Percentiles rank a stretch among this genome's conserved stretches.
Evolutionary conservation across 1,140 invertebrate genomes (phyloP).

Genomic region (Solenopsis invicta): DNA sequence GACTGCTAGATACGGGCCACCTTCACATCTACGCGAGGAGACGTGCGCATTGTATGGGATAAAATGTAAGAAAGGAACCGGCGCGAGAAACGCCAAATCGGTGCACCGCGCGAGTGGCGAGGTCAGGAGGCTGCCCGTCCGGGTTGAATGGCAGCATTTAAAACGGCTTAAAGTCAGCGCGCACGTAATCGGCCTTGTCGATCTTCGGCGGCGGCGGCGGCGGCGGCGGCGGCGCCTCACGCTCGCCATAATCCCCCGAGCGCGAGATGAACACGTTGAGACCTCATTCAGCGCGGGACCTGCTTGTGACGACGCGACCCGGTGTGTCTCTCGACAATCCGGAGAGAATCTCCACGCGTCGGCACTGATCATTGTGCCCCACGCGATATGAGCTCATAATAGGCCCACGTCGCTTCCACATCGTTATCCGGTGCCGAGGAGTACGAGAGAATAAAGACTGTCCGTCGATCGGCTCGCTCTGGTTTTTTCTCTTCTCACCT

Average conservation of each 20-base stretch:
- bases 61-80: conserved; percentile 35
- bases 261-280: conserved; percentile 26
- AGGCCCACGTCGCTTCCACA: conserved; percentile 72
- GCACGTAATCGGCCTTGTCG: conserved; percentile 77
- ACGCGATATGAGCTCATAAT: conserved; percentile 71
- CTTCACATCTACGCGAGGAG: neutral
- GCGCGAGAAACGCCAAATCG: conserved; percentile 64
- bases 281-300: conserved; percentile 56
- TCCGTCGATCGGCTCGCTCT: conserved; percentile 47
- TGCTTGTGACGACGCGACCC: conserved; percentile 3
- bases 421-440: conserved; percentile 68
- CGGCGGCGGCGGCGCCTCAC: conserved; percentile 42
- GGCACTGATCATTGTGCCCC: conserved; percentile 72
- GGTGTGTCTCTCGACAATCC: conserved; percentile 10
- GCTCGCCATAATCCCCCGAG: conserved; percentile 65
- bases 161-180: conserved; percentile 77
- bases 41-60: conserved; percentile 1
- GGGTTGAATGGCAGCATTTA: conserved; percentile 74
- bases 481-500: conserved; percentile 13
- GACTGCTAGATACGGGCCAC: conserved; percentile 25
- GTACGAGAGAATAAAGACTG: conserved; percentile 74
- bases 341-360: conserved; percentile 37
- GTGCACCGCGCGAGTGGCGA: conserved; percentile 51
- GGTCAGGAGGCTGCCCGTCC: conserved; percentile 62
- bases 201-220: conserved; percentile 70